Evolutionary conservation across 1,140 invertebrate species (phyloP), one percentile per base, ranked within the genome.

Genomic region (Drosophila arizonae): DNA sequence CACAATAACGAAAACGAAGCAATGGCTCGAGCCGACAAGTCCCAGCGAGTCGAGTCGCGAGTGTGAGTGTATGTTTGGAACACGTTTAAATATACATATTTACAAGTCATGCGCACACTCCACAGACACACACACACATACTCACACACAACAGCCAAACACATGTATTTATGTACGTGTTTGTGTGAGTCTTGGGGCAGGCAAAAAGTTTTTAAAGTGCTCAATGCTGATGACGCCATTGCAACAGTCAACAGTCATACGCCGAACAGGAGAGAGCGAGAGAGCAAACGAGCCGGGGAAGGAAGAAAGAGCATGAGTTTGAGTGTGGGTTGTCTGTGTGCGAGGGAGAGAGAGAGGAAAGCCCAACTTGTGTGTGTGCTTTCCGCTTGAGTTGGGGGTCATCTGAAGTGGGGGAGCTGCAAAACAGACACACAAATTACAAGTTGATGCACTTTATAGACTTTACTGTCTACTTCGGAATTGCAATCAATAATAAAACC

Each of bases 91-190:
- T 78, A 36, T 36, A 67, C 15, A 69, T 52, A 67, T 72, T 48
- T 72, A 68, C 64, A 80, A 87, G 84, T 87, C 84, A 88, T 87
- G 84, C 84, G 84, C 84, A 88, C 70, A 55, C 41, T 63, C 30
- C 4, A 56, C 52, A 48, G n/a, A 61, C 43, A 63, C 39, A 58
- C 41, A 62, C 9, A 21, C 21, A 61, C 26, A 60, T 3, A 21
- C n/a, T n/a, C 11, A 48, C 6, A 56, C 17, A 51, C 5, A 24
- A 24, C 21, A 24, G 1, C 1, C 21, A 24, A 24, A 45, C 8
- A n/a, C 4, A 33, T 39, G 36, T 33, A 28, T 30, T 36, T 61
- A 17, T 30, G 21, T 45, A 39, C 64, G 46, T 69, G 57, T 71
- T 39, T 72, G 70, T 76, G 45, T 77, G 46, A 58, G 58, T 73